Evolutionary conservation across 2,888 invertebrate species (phyloP).

Genomic region (Smittia aterrima): DNA sequence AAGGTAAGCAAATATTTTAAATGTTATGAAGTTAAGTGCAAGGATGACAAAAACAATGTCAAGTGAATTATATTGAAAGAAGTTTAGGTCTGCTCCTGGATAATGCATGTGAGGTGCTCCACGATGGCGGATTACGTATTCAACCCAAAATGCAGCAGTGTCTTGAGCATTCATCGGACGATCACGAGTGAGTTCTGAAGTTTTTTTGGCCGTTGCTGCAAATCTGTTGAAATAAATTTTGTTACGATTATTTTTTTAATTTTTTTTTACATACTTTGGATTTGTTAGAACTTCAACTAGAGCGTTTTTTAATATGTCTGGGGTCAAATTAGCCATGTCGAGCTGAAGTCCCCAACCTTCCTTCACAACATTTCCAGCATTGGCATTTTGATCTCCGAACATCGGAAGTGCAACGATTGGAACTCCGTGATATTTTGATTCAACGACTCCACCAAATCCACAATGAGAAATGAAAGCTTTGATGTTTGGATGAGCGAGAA

Average conservation of each 20-base stretch:
- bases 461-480: constrained; percentile 47
- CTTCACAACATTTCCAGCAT: constrained; percentile 46
- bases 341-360: constrained; percentile 48
- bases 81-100: constrained; percentile 55
- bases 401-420: constrained; percentile 68
- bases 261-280: too few species aligned
- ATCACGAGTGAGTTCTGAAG: constrained; percentile 57
- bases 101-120: constrained; percentile 58
- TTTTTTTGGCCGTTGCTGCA: constrained; percentile 48
- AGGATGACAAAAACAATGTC: constrained; percentile 54
- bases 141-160: constrained; percentile 59
- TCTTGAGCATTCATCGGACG: constrained; percentile 57
- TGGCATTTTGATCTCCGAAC: constrained; percentile 55
- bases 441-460: constrained; percentile 72
- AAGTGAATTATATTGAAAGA: constrained; percentile 53
- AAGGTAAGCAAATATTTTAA: too few species aligned
- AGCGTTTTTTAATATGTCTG: constrained; percentile 44
- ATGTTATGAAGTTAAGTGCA: too few species aligned
- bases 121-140: constrained; percentile 59
- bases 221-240: too few species aligned
- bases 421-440: constrained; percentile 73
- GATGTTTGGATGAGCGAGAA: constrained; percentile 69
- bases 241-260: too few species aligned
- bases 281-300: constrained; percentile 48
- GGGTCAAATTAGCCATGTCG: constrained; percentile 47